These are phyloP conservation scores for Pituophis catenifer DNA, from an alignment of 2,113 vertebrate species.

Conservation along the genomic window DNA sequence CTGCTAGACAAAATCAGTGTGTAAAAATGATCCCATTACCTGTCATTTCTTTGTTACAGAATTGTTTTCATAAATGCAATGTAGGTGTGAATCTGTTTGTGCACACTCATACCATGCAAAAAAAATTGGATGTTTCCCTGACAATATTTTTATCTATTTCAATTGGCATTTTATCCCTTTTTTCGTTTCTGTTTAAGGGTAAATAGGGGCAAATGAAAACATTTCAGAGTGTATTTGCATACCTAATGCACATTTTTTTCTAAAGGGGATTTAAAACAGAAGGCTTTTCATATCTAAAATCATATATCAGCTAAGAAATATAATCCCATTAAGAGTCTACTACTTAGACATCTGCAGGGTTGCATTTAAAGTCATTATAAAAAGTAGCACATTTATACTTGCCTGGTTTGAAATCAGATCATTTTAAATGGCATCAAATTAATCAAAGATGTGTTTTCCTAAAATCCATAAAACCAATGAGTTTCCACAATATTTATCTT, in stretches of 20 bases:
- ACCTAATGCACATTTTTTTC: constrained; percentile 14
- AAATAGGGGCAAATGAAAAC: neutral
- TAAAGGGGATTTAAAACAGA: constrained; percentile 14
- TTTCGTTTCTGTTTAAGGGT: neutral
- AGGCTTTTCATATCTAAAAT: constrained; percentile 1
- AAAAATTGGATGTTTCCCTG: neutral
- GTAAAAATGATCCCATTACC: neutral
- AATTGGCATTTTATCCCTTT: neutral
- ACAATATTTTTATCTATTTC: neutral
- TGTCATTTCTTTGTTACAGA: constrained; percentile 11
- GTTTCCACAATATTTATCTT: constrained; percentile 25
- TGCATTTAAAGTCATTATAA: constrained; percentile 31
- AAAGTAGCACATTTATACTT: constrained; percentile 29
- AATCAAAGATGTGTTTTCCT: constrained; percentile 10
- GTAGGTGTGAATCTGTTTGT: neutral
- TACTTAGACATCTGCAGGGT: constrained; percentile 21
- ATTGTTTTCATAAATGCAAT: neutral
- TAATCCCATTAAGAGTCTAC: constrained; percentile 4
- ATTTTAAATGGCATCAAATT: constrained; percentile 25
- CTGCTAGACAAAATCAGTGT: neutral
- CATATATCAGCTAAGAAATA: constrained; percentile 13
- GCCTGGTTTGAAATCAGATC: constrained; percentile 20
- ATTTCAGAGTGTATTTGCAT: neutral
- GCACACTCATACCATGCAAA: neutral
- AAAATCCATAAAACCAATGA: constrained; percentile 9